Conservation (phyloP, 2,113 vertebrate genomes). For the Gavialis gangeticus region DNA sequence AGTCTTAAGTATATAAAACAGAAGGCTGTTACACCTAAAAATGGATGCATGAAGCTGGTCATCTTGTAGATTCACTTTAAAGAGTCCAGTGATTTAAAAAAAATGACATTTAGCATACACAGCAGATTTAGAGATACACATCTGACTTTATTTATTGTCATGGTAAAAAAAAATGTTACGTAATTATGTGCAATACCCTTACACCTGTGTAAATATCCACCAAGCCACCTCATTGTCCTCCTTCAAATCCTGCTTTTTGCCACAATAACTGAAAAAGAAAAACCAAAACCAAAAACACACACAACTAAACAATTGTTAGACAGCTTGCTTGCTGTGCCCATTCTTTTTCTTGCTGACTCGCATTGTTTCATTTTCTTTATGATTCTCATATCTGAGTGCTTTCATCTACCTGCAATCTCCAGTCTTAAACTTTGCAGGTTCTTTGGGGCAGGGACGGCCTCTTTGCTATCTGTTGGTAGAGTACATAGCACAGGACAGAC, state of each 20-base stretch:
- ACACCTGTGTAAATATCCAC: background rate
- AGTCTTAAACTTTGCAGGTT: background rate
- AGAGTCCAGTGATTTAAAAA: background rate
- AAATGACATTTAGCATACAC: background rate
- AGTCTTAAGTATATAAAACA: background rate
- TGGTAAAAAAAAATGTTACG: background rate
- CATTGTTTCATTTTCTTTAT: background rate
- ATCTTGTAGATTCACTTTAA: background rate
- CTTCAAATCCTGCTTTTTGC: background rate
- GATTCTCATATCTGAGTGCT: background rate
- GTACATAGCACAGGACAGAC: background rate
- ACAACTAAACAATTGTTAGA: background rate
- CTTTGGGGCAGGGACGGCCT: background rate
- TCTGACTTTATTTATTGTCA: background rate
- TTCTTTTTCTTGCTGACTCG: background rate
- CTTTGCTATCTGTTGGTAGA: background rate
- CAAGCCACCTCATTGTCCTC: background rate
- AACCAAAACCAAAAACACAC: background rate
- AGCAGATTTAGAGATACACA: background rate
- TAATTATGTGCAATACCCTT: background rate
- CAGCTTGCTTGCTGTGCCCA: background rate
- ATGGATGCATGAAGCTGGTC: background rate
- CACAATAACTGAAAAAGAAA: background rate
- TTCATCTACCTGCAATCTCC: background rate
- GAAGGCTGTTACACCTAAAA: background rate